phyloP scores from a whole-genome alignment of 2,113 vertebrate genomes.

The Phylloscopus whistleri region DNA sequence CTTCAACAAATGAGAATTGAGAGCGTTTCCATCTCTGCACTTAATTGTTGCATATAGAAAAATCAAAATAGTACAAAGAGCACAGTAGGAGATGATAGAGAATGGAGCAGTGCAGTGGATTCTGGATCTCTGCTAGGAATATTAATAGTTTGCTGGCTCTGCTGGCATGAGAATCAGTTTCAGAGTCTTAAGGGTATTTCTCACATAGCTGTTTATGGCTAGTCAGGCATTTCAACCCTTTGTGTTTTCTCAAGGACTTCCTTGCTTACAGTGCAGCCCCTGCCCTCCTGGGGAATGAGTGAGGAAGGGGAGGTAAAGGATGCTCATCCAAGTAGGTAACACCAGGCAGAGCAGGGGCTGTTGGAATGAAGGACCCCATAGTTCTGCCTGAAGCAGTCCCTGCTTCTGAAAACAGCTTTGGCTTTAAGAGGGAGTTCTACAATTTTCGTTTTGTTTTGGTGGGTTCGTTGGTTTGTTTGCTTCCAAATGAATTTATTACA shows the following conservation, averaged over 20 bases:
- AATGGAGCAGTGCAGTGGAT: not conserved
- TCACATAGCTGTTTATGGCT: not conserved
- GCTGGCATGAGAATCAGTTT: not conserved
- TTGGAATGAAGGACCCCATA: not conserved
- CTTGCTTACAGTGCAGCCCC: not conserved
- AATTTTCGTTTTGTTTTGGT: not conserved
- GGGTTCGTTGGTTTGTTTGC: not conserved
- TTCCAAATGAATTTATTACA: not conserved
- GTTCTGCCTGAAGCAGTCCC: not conserved
- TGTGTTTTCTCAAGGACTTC: not conserved
- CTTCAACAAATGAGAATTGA: not conserved
- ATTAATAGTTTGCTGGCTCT: not conserved
- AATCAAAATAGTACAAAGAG: not conserved
- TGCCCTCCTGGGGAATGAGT: not conserved
- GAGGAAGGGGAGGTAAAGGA: not conserved
- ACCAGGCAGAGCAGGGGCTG: not conserved
- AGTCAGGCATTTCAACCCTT: not conserved
- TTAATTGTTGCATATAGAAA: not conserved
- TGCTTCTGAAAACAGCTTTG: not conserved
- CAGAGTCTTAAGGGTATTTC: not conserved
- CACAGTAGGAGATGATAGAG: not conserved
- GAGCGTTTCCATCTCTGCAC: not conserved
- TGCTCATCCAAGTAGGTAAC: rapidly evolving
- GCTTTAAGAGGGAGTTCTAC: not conserved
- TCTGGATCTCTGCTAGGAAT: not conserved